These are phyloP conservation scores for Pollenia amentaria DNA, from an alignment of 2,888 invertebrate genomes.

Conservation along the genomic window DNA sequence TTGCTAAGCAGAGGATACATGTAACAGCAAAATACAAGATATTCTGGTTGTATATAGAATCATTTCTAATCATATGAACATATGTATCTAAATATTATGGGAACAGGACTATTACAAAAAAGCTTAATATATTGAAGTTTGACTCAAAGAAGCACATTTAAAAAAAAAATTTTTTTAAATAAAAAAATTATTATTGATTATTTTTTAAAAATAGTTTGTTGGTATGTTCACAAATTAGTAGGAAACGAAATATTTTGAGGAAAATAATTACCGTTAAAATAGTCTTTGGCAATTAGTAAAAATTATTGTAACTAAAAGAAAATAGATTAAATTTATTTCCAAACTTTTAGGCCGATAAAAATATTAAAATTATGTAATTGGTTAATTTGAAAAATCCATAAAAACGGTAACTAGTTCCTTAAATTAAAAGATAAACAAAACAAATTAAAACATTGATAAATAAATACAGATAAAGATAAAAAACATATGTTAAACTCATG, in stretches of 20 bases:
- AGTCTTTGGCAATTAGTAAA: constrained; percentile 33
- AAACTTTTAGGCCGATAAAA: constrained; percentile 61
- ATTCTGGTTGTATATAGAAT: too few species aligned
- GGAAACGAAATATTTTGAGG: constrained; percentile 40
- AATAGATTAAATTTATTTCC: constrained; percentile 31
- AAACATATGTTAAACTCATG: neutral
- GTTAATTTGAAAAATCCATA: constrained; percentile 75
- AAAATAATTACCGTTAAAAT: constrained; percentile 63
- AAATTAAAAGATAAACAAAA: constrained; percentile 76
- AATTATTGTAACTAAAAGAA: constrained; percentile 2
- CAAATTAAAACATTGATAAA: constrained; percentile 60
- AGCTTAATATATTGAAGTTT: too few species aligned
- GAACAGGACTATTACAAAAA: too few species aligned
- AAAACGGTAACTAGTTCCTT: constrained; percentile 83
- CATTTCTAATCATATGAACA: too few species aligned
- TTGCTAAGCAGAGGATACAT: too few species aligned
- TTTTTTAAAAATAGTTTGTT: neutral
- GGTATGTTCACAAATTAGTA: constrained; percentile 4
- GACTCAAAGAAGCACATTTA: too few species aligned
- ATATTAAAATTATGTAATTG: constrained; percentile 56
- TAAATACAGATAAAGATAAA: constrained; percentile 9
- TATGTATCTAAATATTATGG: too few species aligned
- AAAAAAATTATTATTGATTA: too few species aligned
- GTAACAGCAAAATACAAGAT: too few species aligned
- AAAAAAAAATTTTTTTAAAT: too few species aligned